phyloP scores from a whole-genome alignment of 2,797 vertebrate species.

The Rhabdophis nuchalis region DNA sequence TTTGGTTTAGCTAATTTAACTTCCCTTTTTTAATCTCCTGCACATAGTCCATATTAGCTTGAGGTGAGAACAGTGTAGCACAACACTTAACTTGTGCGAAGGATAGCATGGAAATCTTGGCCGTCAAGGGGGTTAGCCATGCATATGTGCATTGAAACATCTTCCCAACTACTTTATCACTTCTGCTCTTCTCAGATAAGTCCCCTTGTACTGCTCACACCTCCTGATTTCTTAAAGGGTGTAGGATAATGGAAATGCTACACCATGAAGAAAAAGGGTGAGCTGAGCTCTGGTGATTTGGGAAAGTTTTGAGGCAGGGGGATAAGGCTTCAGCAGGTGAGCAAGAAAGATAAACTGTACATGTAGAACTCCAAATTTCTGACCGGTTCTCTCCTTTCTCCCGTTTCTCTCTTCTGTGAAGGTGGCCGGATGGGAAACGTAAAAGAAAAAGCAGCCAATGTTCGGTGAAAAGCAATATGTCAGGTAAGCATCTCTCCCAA shows the following conservation, averaged over 20 bases:
- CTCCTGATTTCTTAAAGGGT: conserved; percentile 9
- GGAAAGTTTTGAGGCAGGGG: not conserved
- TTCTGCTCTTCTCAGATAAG: conserved; percentile 21
- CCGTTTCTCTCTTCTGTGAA: conserved; percentile 55
- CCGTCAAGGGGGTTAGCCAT: not conserved
- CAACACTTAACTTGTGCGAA: not conserved
- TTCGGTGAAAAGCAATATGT: conserved; percentile 97
- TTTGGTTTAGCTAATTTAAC: not conserved
- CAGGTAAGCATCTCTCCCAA: conserved; percentile 76
- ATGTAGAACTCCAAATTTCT: not conserved
- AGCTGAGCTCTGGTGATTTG: not conserved
- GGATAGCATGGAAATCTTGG: conserved; percentile 4
- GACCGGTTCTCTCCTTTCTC: not conserved
- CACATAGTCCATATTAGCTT: not conserved
- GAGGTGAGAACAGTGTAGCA: not conserved
- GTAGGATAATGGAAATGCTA: not conserved
- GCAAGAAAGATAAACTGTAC: not conserved
- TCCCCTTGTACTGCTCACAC: not conserved
- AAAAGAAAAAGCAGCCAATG: conserved; percentile 99
- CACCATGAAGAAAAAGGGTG: not conserved
- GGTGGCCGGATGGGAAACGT: conserved; percentile 98
- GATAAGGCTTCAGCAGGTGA: not conserved
- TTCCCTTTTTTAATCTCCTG: not conserved
- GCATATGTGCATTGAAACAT: not conserved
- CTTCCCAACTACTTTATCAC: not conserved